Percentiles rank a stretch among this genome's conserved stretches.
phyloP scores from a whole-genome alignment of 2,888 invertebrate species.

The Abscondita cerata region DNA sequence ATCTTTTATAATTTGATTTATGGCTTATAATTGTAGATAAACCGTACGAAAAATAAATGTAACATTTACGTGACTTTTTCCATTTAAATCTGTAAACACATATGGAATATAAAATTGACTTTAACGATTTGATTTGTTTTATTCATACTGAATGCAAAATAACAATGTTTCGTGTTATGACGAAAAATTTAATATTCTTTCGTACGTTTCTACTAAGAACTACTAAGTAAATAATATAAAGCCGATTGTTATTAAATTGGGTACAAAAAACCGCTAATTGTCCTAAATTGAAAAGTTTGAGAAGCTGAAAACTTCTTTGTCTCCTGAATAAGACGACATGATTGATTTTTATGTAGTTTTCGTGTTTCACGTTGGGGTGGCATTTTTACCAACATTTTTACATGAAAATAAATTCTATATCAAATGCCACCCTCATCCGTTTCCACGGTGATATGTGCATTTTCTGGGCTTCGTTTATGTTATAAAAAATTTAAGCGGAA shows the following conservation, averaged over 20 bases:
- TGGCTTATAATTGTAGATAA: slow-evolving; percentile 21
- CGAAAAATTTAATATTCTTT: no score
- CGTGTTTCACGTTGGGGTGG: slow-evolving; percentile 8
- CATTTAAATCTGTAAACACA: slow-evolving; percentile 35
- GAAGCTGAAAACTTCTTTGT: not conserved
- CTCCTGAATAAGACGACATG: slow-evolving; percentile 2
- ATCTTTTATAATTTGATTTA: slow-evolving; percentile 13
- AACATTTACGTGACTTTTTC: slow-evolving; percentile 30
- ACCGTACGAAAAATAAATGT: slow-evolving; percentile 24
- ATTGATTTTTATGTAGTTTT: slow-evolving; percentile 9
- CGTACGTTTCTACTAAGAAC: no score
- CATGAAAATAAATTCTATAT: slow-evolving; percentile 3
- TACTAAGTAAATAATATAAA: no score
- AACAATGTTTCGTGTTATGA: not conserved
- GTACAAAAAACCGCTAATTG: no score
- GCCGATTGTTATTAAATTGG: no score
- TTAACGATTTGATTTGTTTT: slow-evolving; percentile 32
- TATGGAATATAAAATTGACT: slow-evolving; percentile 33
- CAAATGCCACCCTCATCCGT: slow-evolving; percentile 9
- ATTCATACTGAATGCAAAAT: slow-evolving; percentile 30
- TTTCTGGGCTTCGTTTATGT: not conserved
- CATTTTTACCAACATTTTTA: slow-evolving; percentile 4
- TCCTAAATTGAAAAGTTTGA: no score
- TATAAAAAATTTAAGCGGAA: not conserved
- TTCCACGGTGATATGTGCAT: slow-evolving; percentile 4